phyloP scores from a whole-genome alignment of 2,797 vertebrate species.

The Luscinia luscinia region DNA sequence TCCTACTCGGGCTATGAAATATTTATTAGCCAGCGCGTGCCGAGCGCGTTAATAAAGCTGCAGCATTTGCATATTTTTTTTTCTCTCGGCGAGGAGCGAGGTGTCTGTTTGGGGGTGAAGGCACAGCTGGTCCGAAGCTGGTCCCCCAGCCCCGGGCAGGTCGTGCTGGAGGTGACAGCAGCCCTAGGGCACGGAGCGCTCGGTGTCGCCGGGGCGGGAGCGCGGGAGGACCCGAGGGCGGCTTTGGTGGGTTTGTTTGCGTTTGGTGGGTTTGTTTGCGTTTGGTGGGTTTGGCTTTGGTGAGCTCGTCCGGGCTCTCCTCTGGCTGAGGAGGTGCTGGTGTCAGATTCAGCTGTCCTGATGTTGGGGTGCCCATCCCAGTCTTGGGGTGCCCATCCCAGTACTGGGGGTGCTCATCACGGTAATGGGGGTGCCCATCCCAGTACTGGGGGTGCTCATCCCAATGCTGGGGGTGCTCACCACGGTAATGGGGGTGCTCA shows the following conservation, averaged over 20 bases:
- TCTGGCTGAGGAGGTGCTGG: accelerated
- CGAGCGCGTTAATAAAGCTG: slow-evolving; percentile 65
- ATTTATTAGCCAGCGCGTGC: slow-evolving; percentile 72
- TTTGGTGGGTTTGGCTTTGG: not conserved
- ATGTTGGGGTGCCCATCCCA: no score
- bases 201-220: not conserved
- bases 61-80: slow-evolving; percentile 58
- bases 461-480: not conserved
- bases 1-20: slow-evolving; percentile 70
- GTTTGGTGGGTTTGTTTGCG: not conserved
- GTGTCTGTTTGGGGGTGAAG: slow-evolving; percentile 17
- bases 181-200: accelerated
- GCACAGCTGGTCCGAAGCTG: not conserved
- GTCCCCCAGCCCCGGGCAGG: accelerated
- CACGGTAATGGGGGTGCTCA: not conserved
- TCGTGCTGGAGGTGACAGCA: accelerated
- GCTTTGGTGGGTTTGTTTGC: not conserved
- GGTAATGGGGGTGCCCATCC: no score
- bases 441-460: no score
- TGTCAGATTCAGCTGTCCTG: accelerated
- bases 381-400: not conserved
- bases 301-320: not conserved
- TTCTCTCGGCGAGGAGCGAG: not conserved
- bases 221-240: accelerated
- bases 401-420: no score